These are phyloP conservation scores for Muscicapa striata DNA, from an alignment of 2,797 vertebrate genomes.

Conservation along the genomic window DNA sequence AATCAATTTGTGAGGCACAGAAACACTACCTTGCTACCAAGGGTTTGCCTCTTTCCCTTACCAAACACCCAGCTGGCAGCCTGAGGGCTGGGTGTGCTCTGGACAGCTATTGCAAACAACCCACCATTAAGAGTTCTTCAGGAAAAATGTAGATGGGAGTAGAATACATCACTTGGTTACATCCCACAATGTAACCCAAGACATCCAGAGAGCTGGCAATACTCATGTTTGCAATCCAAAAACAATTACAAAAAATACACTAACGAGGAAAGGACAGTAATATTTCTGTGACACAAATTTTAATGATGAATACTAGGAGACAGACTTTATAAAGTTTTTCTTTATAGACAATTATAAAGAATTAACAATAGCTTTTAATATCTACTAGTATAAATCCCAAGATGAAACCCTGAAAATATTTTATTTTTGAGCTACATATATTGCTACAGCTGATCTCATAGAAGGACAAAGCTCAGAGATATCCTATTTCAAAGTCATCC, in stretches of 20 bases:
- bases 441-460: constrained; percentile 18
- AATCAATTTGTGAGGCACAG: neutral
- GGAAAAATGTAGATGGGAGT: neutral
- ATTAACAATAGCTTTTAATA: neutral
- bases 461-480: neutral
- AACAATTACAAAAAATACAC: no score
- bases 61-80: neutral
- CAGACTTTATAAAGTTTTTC: neutral
- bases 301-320: neutral
- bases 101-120: neutral
- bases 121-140: neutral
- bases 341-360: neutral
- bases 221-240: neutral
- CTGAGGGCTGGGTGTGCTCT: neutral
- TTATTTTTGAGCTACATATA: constrained; percentile 29
- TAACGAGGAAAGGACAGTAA: neutral
- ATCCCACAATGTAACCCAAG: neutral
- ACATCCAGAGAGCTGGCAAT: neutral
- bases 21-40: neutral
- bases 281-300: neutral
- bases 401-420: constrained; percentile 4
- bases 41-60: neutral
- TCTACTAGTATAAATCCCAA: neutral
- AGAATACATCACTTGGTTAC: neutral
- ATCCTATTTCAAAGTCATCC: constrained; percentile 33